phyloP scores from a whole-genome alignment of 2,113 vertebrate genomes.

The Dendropsophus ebraccatus region DNA sequence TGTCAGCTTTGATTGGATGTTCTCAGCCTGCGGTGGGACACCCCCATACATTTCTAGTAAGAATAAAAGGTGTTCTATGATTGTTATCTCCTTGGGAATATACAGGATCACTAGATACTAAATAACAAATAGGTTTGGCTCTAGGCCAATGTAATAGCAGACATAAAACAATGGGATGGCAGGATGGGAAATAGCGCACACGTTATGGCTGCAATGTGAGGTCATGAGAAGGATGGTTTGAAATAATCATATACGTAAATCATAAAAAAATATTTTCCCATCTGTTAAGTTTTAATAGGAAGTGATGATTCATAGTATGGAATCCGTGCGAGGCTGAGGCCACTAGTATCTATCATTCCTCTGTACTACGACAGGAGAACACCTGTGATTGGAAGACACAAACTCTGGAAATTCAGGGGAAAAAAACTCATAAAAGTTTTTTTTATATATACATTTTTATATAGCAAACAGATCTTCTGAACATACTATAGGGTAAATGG shows the following conservation, averaged over 20 bases:
- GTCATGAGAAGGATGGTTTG: neutral
- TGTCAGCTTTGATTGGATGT: no score
- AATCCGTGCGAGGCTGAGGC: neutral
- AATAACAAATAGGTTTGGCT: neutral
- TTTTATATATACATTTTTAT: no score
- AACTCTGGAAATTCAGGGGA: neutral
- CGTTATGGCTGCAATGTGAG: neutral
- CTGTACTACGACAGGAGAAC: neutral
- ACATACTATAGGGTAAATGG: no score
- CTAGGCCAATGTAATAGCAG: neutral
- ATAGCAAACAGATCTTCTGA: no score
- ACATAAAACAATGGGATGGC: neutral
- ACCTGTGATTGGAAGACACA: neutral
- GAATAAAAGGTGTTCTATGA: no score
- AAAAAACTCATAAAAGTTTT: no score
- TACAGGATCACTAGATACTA: neutral
- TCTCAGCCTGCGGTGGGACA: no score
- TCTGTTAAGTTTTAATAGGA: slow-evolving; percentile 8
- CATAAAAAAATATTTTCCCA: neutral
- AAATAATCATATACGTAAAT: neutral
- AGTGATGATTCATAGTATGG: neutral
- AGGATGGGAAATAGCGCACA: neutral
- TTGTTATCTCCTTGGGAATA: no score
- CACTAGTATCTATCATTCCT: neutral
- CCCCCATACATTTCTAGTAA: no score